Evolutionary conservation across 2,113 vertebrate species (phyloP).

Genomic region (Todiramphus chloris): DNA sequence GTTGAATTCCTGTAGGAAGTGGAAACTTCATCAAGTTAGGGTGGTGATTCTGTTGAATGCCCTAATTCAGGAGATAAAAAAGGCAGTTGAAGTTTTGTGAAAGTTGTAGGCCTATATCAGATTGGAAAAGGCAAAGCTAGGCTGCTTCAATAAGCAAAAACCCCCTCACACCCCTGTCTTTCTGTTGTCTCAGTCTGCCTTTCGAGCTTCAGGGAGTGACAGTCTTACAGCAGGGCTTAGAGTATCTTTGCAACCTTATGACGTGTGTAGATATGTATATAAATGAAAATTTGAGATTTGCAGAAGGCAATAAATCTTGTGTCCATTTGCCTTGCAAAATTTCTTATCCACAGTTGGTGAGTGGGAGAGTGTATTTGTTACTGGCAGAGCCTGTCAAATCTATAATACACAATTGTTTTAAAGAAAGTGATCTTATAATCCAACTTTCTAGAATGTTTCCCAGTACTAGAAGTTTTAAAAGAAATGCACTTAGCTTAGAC

Average conservation of each 20-base stretch:
- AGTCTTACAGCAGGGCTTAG: background rate
- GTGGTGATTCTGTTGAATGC: background rate
- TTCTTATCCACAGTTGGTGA: constrained; percentile 54
- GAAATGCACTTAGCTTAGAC: background rate
- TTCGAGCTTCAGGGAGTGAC: background rate
- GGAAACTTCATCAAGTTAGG: background rate
- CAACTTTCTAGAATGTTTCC: constrained; percentile 31
- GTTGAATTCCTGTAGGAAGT: background rate
- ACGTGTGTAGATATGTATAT: background rate
- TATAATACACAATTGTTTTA: constrained; percentile 38
- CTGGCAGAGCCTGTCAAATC: constrained; percentile 42
- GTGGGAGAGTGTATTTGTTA: constrained; percentile 59
- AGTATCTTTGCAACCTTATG: background rate
- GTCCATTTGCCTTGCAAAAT: constrained; percentile 54
- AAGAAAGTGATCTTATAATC: constrained; percentile 10
- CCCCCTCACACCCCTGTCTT: background rate
- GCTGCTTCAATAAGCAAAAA: background rate
- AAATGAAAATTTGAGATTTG: constrained; percentile 27
- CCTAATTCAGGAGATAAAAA: background rate
- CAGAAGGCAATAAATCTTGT: constrained; percentile 36
- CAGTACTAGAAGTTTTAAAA: background rate
- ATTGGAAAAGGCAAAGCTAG: background rate
- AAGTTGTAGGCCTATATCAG: background rate
- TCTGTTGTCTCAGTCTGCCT: background rate
- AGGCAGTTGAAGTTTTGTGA: background rate